Percentiles rank a stretch among this genome's conserved stretches.
Evolutionary conservation across 2,113 vertebrate species (phyloP).

Genomic region (Xenopus tropicalis): UCB_Xtro_10.0 CM004451.2:59636001-59636500

Average conservation of each 20-base stretch:
- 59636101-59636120: not conserved
- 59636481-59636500: conserved; percentile 34
- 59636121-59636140: not conserved
- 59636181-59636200: too few species aligned
- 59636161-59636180: too few species aligned
- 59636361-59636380: not conserved
- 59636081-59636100: not conserved
- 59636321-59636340: not conserved
- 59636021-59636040: not conserved
- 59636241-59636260: not conserved
- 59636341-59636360: not conserved
- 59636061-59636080: not conserved
- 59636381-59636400: not conserved
- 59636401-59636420: not conserved
- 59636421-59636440: conserved; percentile 34
- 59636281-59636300: not conserved
- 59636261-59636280: not conserved
- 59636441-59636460: not conserved
- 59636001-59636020: not conserved
- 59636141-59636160: not conserved
- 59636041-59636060: not conserved
- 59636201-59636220: too few species aligned
- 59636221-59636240: not conserved
- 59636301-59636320: not conserved
- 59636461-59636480: conserved; percentile 22